phyloP scores from a whole-genome alignment of 2,888 invertebrate species.

The Drosophila macrospina region DNA sequence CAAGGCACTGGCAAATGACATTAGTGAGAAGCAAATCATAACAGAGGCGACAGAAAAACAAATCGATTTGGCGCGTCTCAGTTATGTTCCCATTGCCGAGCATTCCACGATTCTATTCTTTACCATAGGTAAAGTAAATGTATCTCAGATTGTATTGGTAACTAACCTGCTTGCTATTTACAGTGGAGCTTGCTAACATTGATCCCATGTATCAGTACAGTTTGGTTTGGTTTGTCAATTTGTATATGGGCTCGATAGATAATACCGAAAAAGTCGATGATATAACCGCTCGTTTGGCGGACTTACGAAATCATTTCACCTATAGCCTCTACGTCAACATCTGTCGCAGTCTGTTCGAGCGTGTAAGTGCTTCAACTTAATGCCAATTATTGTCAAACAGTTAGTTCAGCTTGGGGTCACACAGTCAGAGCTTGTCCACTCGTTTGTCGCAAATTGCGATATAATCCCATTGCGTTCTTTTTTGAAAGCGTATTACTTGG shows the following conservation, averaged over 20 bases:
- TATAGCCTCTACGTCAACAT: constrained; percentile 96
- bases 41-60: constrained; percentile 96
- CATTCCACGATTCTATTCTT: constrained; percentile 97
- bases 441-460: constrained; percentile 59
- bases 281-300: constrained; percentile 90
- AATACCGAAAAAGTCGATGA: constrained; percentile 94
- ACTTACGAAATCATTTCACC: constrained; percentile 93
- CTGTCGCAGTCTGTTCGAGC: constrained; percentile 96
- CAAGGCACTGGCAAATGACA: constrained; percentile 95
- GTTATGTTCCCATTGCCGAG: constrained; percentile 95
- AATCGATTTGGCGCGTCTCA: constrained; percentile 93
- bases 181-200: constrained; percentile 94
- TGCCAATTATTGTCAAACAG: constrained; percentile 48
- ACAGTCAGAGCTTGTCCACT: constrained; percentile 3
- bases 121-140: constrained; percentile 89
- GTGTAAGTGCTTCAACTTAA: constrained; percentile 86
- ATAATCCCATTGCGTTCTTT: constrained; percentile 69
- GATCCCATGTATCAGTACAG: constrained; percentile 99
- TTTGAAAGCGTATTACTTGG: constrained; percentile 57
- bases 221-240: constrained; percentile 95
- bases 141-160: no score
- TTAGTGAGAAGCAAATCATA: constrained; percentile 94
- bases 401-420: constrained; percentile 24
- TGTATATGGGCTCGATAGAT: constrained; percentile 94
- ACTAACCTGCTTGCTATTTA: constrained; percentile 54